phyloP scores from a whole-genome alignment of 92 coral and sea anemone species.

The Phenganax subtilis region DNA sequence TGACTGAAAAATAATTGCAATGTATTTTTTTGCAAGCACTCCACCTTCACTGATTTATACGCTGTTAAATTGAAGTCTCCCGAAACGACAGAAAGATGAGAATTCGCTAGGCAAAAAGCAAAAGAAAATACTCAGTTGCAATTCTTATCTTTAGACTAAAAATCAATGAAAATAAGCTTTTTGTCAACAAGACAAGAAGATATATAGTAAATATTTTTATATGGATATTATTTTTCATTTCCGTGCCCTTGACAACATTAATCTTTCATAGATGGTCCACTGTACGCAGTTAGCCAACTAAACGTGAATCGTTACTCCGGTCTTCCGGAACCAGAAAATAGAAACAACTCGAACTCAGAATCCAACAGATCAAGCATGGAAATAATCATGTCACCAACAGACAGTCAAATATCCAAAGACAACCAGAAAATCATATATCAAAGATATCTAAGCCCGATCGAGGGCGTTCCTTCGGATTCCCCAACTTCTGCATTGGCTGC shows the following conservation, averaged over 20 bases:
- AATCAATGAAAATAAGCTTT: too few relatives aligned
- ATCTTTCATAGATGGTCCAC: slow-evolving; percentile 1
- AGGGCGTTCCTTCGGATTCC: neutral
- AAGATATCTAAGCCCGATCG: slow-evolving; percentile 12
- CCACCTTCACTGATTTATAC: too few relatives aligned
- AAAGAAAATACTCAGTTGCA: too few relatives aligned
- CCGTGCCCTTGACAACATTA: neutral
- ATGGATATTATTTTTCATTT: neutral
- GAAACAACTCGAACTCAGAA: neutral
- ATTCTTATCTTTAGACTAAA: too few relatives aligned
- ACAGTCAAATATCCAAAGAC: neutral
- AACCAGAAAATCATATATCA: slow-evolving; percentile 1
- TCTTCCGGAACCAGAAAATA: neutral
- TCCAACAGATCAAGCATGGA: slow-evolving; percentile 5
- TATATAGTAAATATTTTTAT: too few relatives aligned
- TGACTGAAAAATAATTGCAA: too few relatives aligned
- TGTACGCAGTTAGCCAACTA: slow-evolving; percentile 10
- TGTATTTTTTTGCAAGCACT: too few relatives aligned
- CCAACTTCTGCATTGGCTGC: neutral
- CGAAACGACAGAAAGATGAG: too few relatives aligned
- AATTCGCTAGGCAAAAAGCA: too few relatives aligned
- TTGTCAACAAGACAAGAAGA: too few relatives aligned
- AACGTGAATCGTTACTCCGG: neutral
- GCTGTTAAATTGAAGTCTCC: too few relatives aligned
- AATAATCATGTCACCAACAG: neutral